Percentiles rank a stretch among this genome's conserved stretches.
phyloP scores from a whole-genome alignment of 2,113 vertebrate genomes.

The Nanger granti region DNA sequence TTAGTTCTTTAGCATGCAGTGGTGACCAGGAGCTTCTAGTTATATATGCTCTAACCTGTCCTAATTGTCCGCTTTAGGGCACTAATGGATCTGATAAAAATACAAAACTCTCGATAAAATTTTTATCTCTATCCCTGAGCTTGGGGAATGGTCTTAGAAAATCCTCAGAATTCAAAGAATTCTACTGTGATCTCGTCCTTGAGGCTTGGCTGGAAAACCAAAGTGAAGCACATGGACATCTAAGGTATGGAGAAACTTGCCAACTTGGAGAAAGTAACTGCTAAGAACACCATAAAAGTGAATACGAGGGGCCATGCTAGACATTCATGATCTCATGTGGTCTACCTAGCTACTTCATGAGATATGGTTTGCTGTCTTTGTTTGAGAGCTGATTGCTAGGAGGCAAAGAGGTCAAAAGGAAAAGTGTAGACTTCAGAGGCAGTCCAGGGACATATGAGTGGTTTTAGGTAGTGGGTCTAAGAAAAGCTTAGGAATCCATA shows the following conservation, averaged over 20 bases:
- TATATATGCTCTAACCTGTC: not conserved
- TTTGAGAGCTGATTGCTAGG: not conserved
- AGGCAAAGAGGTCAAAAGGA: not conserved
- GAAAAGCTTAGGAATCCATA: too few relatives aligned
- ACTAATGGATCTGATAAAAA: slow-evolving; percentile 52
- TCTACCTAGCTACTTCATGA: not conserved
- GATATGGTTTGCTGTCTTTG: not conserved
- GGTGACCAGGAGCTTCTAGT: fast-evolving
- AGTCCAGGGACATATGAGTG: not conserved
- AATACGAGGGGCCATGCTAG: not conserved
- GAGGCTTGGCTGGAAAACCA: not conserved
- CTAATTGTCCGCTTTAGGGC: not conserved
- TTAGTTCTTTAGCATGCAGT: too few relatives aligned
- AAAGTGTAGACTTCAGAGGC: not conserved
- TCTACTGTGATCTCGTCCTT: not conserved
- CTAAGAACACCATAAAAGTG: not conserved
- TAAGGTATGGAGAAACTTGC: not conserved
- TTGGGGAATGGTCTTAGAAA: not conserved
- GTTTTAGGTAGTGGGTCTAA: not conserved
- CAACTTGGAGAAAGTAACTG: not conserved
- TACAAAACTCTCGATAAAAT: not conserved
- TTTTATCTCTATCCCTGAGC: not conserved
- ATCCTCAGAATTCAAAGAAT: not conserved
- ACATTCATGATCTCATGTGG: fast-evolving
- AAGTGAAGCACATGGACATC: not conserved